A percentile compares a stretch with the other conserved stretches of the same genome.
These are phyloP conservation scores for Cotesia chilonis DNA, from an alignment of 1,140 invertebrate species.

Conservation along the genomic window DNA sequence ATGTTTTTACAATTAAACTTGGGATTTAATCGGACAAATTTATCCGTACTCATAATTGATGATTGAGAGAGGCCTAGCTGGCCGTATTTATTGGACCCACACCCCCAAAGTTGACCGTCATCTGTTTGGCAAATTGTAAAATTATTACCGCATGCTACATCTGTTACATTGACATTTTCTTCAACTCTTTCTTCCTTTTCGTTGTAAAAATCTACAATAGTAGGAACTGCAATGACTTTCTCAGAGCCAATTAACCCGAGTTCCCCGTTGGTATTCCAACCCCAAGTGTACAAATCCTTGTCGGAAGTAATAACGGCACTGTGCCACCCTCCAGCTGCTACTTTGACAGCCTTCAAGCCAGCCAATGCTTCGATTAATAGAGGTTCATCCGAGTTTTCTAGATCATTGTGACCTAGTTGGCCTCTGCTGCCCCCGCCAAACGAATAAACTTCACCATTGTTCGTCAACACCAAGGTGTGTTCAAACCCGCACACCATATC, in stretches of 20 bases:
- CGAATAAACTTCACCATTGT: slow-evolving; percentile 77
- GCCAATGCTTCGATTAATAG: slow-evolving; percentile 75
- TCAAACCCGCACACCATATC: slow-evolving; percentile 81
- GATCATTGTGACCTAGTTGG: slow-evolving; percentile 81
- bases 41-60: slow-evolving; percentile 30
- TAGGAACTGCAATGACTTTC: slow-evolving; percentile 64
- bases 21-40: slow-evolving; percentile 49
- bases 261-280: slow-evolving; percentile 90
- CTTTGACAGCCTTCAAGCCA: slow-evolving; percentile 73
- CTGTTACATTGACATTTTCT: slow-evolving; percentile 62
- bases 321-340: slow-evolving; percentile 87
- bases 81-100: slow-evolving; percentile 79
- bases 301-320: slow-evolving; percentile 76
- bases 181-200: slow-evolving; percentile 55
- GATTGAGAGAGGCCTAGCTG: slow-evolving; percentile 69
- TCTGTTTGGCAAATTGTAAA: slow-evolving; percentile 72
- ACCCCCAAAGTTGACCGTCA: slow-evolving; percentile 72
- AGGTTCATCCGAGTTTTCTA: slow-evolving; percentile 72
- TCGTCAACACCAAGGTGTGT: slow-evolving; percentile 78
- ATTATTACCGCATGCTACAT: slow-evolving; percentile 73
- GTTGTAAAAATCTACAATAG: slow-evolving; percentile 67
- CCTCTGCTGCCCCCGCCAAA: slow-evolving; percentile 86
- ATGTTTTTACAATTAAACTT: slow-evolving; percentile 27
- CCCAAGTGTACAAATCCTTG: slow-evolving; percentile 88
- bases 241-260: slow-evolving; percentile 70